Evolutionary conservation across 2,797 vertebrate species (phyloP).

Genomic region (Trichosurus vulpecula): DNA sequence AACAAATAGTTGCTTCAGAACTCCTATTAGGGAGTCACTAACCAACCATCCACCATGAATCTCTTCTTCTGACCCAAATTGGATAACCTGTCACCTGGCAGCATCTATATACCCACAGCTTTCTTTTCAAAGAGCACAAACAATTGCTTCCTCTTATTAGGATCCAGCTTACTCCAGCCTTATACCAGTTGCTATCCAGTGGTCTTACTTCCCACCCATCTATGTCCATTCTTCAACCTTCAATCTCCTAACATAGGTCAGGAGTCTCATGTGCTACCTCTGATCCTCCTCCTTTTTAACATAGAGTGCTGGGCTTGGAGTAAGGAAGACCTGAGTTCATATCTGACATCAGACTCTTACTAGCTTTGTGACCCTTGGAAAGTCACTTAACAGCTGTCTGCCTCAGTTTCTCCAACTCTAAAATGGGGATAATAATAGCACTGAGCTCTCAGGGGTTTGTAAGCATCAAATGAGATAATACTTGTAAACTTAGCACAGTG

Average conservation of each 20-base stretch:
- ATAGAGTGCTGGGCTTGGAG: not conserved
- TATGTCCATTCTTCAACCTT: not conserved
- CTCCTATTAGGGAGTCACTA: not conserved
- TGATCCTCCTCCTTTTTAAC: not conserved
- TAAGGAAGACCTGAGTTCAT: not conserved
- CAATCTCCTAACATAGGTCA: not conserved
- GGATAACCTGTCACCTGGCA: not conserved
- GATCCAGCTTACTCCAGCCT: not conserved
- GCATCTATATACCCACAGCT: not conserved
- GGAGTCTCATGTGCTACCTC: not conserved
- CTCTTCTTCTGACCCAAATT: not conserved
- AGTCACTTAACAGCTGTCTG: not conserved
- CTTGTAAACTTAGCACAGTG: not conserved
- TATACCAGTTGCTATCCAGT: not conserved
- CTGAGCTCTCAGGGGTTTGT: not conserved
- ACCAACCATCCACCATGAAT: not conserved
- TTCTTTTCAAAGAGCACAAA: not conserved
- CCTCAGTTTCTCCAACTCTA: not conserved
- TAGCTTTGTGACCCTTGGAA: not conserved
- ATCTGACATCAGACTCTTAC: not conserved
- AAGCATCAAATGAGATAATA: not conserved
- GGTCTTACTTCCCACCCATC: not conserved
- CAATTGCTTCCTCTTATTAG: not conserved
- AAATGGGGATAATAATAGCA: not conserved
- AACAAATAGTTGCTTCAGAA: not conserved